These are phyloP conservation scores for Drosophila melanosoma DNA, from an alignment of 2,888 invertebrate genomes.

Conservation along the genomic window DNA sequence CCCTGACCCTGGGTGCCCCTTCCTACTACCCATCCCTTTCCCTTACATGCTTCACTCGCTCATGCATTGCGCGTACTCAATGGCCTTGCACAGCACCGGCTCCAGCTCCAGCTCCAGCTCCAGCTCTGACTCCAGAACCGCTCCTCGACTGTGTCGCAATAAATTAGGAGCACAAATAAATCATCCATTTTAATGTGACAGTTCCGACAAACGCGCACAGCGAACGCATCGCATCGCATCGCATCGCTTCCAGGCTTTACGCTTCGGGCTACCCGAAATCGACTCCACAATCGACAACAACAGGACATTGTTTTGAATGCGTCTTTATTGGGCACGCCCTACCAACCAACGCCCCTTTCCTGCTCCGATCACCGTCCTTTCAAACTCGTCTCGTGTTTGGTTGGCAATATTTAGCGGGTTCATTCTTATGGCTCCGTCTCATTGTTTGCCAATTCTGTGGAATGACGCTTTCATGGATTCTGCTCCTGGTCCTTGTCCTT, in stretches of 20 bases:
- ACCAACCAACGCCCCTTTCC: background rate
- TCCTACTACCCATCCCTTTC: background rate
- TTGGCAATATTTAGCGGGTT: conserved; percentile 69
- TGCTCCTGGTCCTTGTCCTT: background rate
- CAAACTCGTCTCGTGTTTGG: conserved; percentile 39
- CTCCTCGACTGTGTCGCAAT: conserved; percentile 67
- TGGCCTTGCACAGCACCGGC: conserved; percentile 57
- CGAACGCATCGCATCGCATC: conserved; percentile 8
- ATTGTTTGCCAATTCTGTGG: conserved; percentile 74
- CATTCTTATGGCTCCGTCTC: conserved; percentile 53
- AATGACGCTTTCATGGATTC: conserved; percentile 40
- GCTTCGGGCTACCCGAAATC: background rate
- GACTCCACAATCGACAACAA: conserved; percentile 19
- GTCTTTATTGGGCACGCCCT: conserved; percentile 8
- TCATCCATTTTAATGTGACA: conserved; percentile 83
- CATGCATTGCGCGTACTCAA: conserved; percentile 80
- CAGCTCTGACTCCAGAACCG: conserved; percentile 18
- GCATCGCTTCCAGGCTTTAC: background rate
- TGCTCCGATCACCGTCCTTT: background rate
- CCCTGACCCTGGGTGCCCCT: background rate
- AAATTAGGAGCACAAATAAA: conserved; percentile 81
- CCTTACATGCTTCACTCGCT: conserved; percentile 41
- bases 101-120: background rate
- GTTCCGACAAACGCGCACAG: conserved; percentile 75
- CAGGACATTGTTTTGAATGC: conserved; percentile 62